Evolutionary conservation across 1,140 invertebrate species (phyloP).

Genomic region (Tetragonula clypearis): DNA sequence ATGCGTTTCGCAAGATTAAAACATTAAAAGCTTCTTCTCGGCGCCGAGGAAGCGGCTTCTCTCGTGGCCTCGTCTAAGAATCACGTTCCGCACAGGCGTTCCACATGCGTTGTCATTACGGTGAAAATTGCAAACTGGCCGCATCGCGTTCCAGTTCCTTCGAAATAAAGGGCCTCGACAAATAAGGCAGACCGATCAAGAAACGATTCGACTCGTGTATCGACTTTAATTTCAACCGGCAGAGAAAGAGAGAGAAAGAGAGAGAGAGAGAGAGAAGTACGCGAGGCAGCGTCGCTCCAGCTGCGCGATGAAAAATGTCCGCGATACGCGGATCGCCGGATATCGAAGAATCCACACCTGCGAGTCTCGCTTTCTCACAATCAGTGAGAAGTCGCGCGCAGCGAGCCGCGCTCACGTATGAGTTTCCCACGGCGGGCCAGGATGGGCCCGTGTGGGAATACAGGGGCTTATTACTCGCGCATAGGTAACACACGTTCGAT

Average conservation of each 20-base stretch:
- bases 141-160: background rate
- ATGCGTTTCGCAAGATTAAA: constrained; percentile 20
- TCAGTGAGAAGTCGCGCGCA: constrained; percentile 13
- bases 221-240: background rate
- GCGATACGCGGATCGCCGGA: constrained; percentile 23
- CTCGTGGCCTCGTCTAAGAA: background rate
- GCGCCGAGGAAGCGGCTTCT: too few species aligned
- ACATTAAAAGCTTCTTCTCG: constrained; percentile 26
- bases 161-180: background rate
- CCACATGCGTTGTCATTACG: constrained; percentile 11
- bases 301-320: constrained; percentile 57
- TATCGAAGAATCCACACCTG: constrained; percentile 59
- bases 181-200: constrained; percentile 43
- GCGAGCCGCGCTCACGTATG: constrained; percentile 75
- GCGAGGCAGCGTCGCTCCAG: constrained; percentile 30
- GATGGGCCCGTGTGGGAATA: constrained; percentile 78
- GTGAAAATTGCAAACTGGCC: constrained; percentile 15
- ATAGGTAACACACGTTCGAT: constrained; percentile 70
- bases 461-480: constrained; percentile 78
- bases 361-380: constrained; percentile 2
- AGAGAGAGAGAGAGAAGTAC: constrained; percentile 59
- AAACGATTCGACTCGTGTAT: constrained; percentile 24
- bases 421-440: constrained; percentile 79
- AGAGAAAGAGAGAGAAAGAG: constrained; percentile 52
- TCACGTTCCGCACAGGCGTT: background rate